These are phyloP conservation scores for Cephus sareptanus DNA, from an alignment of 2,888 invertebrate species.

Conservation along the genomic window DNA sequence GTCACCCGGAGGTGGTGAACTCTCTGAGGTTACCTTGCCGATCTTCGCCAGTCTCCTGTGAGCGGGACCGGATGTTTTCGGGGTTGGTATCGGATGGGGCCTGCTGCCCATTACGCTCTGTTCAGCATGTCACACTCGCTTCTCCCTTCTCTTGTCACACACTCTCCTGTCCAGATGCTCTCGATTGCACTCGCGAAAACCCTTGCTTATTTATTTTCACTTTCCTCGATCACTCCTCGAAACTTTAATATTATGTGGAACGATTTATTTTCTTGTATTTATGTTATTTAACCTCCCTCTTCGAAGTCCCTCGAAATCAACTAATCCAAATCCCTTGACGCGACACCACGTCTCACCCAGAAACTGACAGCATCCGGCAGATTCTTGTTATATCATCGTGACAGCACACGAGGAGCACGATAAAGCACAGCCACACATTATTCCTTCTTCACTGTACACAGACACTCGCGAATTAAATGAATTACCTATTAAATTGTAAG, in stretches of 20 bases:
- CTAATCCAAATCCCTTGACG: not conserved
- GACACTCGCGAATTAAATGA: not conserved
- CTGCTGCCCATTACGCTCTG: slow-evolving; percentile 19
- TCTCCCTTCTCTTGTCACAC: not conserved
- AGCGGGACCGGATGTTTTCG: not conserved
- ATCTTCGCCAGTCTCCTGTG: slow-evolving; percentile 8
- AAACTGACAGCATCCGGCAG: not conserved
- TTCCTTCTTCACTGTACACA: not conserved
- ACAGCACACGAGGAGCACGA: not conserved
- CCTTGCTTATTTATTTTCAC: not conserved
- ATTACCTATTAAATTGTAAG: not conserved
- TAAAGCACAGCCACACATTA: not conserved
- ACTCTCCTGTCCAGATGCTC: not conserved
- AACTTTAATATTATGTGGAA: not conserved
- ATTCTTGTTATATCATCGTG: not conserved
- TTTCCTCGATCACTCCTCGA: not conserved
- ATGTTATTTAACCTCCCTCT: too few relatives aligned
- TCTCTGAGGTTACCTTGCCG: slow-evolving; percentile 1
- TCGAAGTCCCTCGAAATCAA: not conserved
- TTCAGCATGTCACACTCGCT: not conserved
- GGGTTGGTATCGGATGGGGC: slow-evolving; percentile 9
- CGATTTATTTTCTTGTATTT: not conserved
- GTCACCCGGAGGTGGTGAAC: not conserved
- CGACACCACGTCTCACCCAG: not conserved
- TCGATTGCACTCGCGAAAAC: not conserved